Evolutionary conservation across 1,140 invertebrate species (phyloP), one percentile per base, ranked within the genome.

Genomic region (Zophobas morio): DNA sequence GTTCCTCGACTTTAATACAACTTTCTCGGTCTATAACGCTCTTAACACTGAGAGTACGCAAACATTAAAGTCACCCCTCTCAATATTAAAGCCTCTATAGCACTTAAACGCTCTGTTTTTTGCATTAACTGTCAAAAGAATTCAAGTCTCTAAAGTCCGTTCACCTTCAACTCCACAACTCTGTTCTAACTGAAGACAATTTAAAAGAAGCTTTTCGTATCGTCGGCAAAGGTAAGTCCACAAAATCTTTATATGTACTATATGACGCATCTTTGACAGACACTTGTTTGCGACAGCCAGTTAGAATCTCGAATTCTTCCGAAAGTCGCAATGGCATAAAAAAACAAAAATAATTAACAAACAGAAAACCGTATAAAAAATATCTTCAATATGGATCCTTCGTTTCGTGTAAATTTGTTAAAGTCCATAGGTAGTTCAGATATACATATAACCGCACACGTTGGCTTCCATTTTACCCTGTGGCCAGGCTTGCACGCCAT

Each of bases 401-500:
- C 54, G 54, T 56, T 34, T 33, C n/a, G 39, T 42, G 37, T 57
- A 76, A 71, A 76, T 76, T 76, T 76, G 37, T 76, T 76, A 76
- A 46, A 76, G 63, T 76, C 56, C 51, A 53, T 70, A 70, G 63
- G 36, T 56, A 53, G 54, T 35, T 56, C n/a, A 34, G 54, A 56
- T 56, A 56, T 56, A 53, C 33, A 6, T 35, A 56, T 35, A 56
- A 75, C 74, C 63, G 74, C 57, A 75, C 74, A 51, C 70, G 36
- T 70, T 76, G 75, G 54, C 51, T 76, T 54, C 70, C 20, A 37
- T 56, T 74, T 76, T 76, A 76, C 75, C 75, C 75, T 76, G 75
- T 76, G 51, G 39, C 75, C 75, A 76, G 75, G 75, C 75, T 60
- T 39, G 54, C 53, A 46, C 1, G 20, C 49, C 2, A 53, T 8